Conservation (phyloP, 2,797 vertebrate species). For the Pantherophis vulpinus region DNA sequence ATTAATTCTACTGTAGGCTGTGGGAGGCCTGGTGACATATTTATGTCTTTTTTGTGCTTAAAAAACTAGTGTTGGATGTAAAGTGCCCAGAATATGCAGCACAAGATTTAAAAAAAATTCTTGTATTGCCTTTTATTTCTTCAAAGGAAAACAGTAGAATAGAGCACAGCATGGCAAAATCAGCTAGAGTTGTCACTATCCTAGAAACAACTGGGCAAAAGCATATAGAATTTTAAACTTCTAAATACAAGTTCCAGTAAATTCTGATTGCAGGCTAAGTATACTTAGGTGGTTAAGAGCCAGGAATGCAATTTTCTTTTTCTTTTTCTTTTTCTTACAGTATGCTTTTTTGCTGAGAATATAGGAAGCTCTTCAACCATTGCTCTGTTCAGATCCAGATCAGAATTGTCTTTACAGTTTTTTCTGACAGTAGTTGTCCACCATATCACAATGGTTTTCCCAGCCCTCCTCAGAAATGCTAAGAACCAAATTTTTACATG, state of each 20-base stretch:
- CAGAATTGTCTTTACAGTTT: not conserved
- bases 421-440: not conserved
- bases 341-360: not conserved
- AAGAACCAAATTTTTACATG: not conserved
- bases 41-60: constrained; percentile 49
- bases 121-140: not conserved
- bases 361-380: not conserved
- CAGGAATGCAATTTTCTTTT: not conserved
- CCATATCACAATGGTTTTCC: not conserved
- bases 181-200: not conserved
- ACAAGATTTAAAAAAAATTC: not conserved
- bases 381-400: not conserved
- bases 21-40: constrained; percentile 43
- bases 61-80: constrained; percentile 42
- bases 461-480: not conserved
- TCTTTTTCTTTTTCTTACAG: too few species aligned
- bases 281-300: not conserved
- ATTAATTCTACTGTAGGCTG: constrained; percentile 65
- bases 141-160: not conserved
- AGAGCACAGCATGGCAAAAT: not conserved
- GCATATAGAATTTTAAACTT: not conserved
- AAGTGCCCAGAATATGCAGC: not conserved
- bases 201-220: not conserved
- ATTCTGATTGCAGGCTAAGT: not conserved
- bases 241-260: not conserved